Evolutionary conservation across 2,888 invertebrate species (phyloP), one percentile per base, ranked within the genome.

Genomic region (Calameuta idolon): DNA sequence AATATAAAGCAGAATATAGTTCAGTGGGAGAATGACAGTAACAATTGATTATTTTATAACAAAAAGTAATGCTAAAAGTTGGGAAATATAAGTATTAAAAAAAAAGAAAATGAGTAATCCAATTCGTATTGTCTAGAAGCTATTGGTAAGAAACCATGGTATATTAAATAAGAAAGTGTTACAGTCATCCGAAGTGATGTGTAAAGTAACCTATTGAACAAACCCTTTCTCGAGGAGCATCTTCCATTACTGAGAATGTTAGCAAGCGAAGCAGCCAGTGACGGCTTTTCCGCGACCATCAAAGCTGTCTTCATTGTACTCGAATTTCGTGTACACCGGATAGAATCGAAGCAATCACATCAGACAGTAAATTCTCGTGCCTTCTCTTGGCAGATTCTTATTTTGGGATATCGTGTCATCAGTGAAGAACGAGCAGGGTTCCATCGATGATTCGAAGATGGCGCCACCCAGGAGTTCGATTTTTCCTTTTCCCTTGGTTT

Each of bases 231-330:
- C 1, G 95, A 94, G 34, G 92, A 93, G 89, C 94, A 94, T 90
- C 95, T 95, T 79, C 97, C 96, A 92, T 97, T 96, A 84, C 98
- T 98, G 79, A 99, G 93, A 89, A 99, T 98, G 87, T 94, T 96
- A 1, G 99, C 98, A 55, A 99, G 93, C 74, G 98, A 97, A 89
- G 97, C 96, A 31, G 99, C 99, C 91, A 99, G 92, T 80, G 99
- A 99, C 55, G 99, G 99, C 95, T 99, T 99, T 92, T 99, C 99
- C 85, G 99, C 99, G 89, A 99, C 98, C 99, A 99, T 99, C 84
- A 99, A 94, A 77, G 96, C 97, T 69, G 94, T 94, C 92, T 95
- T 96, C 97, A 97, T 97, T 79, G 87, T 94, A 55, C 23, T 55
- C 55, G 55, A 55, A 9, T 55, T 55, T 55, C 55, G 23, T 75